phyloP scores from a whole-genome alignment of 2,797 vertebrate genomes.

The Pangasius djambal region DNA sequence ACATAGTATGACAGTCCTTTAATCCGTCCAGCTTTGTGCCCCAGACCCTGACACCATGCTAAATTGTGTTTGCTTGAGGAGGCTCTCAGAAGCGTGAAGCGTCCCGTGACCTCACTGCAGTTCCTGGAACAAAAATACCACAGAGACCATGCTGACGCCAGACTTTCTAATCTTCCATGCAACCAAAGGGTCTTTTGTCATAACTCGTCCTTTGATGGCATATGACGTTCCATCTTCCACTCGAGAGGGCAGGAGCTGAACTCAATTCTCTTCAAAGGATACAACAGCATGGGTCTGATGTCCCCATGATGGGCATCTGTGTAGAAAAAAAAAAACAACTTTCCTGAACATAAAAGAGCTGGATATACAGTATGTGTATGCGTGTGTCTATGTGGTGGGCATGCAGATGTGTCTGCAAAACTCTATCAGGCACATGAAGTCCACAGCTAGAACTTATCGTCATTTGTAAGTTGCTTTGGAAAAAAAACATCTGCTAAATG shows the following conservation, averaged over 20 bases:
- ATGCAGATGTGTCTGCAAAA: background rate
- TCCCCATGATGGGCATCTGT: constrained; percentile 33
- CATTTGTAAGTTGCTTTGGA: too few relatives aligned
- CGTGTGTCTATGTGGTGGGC: background rate
- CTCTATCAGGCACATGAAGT: background rate
- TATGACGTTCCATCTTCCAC: constrained; percentile 62
- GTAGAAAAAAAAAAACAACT: constrained; percentile 1
- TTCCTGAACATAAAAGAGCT: background rate
- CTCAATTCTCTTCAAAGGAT: constrained; percentile 57
- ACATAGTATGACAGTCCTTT: constrained; percentile 61
- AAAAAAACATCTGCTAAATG: too few relatives aligned
- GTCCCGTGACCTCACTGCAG: constrained; percentile 46
- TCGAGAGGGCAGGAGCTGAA: constrained; percentile 58
- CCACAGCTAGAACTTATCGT: background rate
- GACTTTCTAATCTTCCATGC: constrained; percentile 50
- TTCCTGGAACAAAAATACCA: constrained; percentile 51
- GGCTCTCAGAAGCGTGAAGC: constrained; percentile 52
- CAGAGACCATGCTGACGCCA: constrained; percentile 49
- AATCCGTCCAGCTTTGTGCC: constrained; percentile 68
- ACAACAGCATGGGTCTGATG: constrained; percentile 42
- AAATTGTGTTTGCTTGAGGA: constrained; percentile 70
- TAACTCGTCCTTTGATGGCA: constrained; percentile 58
- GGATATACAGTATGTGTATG: background rate
- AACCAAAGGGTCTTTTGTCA: constrained; percentile 58
- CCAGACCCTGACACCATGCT: constrained; percentile 64